Base-by-base conservation (phyloP, 2,797 vertebrate species). In the Falco novaeseelandiae region DNA sequence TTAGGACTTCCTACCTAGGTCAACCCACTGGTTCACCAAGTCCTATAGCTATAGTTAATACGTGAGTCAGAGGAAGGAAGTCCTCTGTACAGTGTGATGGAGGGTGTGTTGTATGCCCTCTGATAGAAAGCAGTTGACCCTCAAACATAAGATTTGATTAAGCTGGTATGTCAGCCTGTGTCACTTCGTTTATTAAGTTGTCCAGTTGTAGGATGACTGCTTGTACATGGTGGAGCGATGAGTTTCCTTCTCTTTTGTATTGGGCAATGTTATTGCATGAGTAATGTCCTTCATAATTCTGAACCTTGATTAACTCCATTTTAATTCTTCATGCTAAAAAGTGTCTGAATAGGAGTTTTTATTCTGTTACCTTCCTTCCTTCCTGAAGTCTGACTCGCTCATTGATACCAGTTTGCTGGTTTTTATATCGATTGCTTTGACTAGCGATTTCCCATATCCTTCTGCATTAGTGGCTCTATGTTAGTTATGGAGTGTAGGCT, bases 321-420 rank as follows among this genome's bases (percentile, higher is more conserved):
- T 93, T 77, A 59, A 92, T 96, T 91, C 49, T 93, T 93, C 30
- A 55, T 79, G 65, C 78, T 81, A 29, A 95, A 89, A 89, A 78
- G 34, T 5, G 0, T 85, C 87, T 92, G 71, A 85, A 32, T 83
- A 85, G 86, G 63, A 61, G 46, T 87, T 87, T 79, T 87, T 79
- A 29, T 58, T 95, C 44, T 93, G 16, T 82, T 90, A 77, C 66
- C 73, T 83, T 90, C 62, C 83, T 92, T 96, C 88, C 94, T 97
- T 93, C 93, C 92, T 94, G 87, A 67, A 90, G 63, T 44, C 78
- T 96, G 96, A 97, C 83, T 97, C 93, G 96, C 27, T 89, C 95
- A 78, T 92, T 93, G 89, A 83, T 95, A 96, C 34, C 89, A 84
- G 90, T 96, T 93, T 83, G 57, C 67, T 74, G 58, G 0, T 3